Conservation (phyloP, 2,888 invertebrate genomes). For the Agrotis exclamationis region DNA sequence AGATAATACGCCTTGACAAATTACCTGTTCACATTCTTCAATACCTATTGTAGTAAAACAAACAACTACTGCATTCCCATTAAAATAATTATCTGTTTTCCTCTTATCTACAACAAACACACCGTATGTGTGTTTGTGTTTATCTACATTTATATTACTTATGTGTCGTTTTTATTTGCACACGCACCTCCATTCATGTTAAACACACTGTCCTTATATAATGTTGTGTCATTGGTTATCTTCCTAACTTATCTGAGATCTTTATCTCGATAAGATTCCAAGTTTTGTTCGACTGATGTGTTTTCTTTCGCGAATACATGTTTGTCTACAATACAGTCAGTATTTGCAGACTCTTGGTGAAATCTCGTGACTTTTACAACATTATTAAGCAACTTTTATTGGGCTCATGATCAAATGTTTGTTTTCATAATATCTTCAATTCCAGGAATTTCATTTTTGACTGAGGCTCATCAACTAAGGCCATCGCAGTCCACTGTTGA, state of each 20-base stretch:
- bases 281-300: constrained; percentile 17
- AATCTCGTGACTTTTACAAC: background rate
- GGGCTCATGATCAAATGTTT: background rate
- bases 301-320: constrained; percentile 3
- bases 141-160: background rate
- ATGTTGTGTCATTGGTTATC: constrained; percentile 33
- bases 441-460: too few relatives aligned
- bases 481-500: too few relatives aligned
- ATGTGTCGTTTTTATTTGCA: constrained; percentile 27
- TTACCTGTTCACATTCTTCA: constrained; percentile 8
- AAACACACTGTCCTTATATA: too few relatives aligned
- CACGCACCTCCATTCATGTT: constrained; percentile 37
- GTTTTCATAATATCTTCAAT: background rate
- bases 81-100: constrained; percentile 14
- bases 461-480: too few relatives aligned
- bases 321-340: background rate
- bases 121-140: constrained; percentile 5
- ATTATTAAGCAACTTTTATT: background rate
- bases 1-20: background rate
- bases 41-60: constrained; percentile 4
- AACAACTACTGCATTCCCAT: constrained; percentile 34
- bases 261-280: constrained; percentile 36
- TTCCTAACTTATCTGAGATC: constrained; percentile 44
- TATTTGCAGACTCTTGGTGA: background rate
- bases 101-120: constrained; percentile 48